Evolutionary conservation across 2,797 vertebrate species (phyloP), one percentile per base, ranked within the genome.

Genomic region (Novumbra hubbsi): DNA sequence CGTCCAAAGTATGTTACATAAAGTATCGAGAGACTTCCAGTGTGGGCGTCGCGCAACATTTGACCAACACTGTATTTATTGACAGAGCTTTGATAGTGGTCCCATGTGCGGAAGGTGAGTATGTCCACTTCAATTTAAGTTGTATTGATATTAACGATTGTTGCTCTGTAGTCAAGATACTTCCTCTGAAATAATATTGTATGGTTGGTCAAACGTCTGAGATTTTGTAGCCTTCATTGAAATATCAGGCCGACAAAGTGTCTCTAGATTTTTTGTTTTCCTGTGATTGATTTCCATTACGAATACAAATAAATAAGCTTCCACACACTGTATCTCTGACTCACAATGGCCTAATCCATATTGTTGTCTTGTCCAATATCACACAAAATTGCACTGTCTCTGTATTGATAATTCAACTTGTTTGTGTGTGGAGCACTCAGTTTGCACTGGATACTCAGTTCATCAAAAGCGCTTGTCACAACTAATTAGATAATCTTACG

Each of bases 1-100:
- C 98, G 79, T 99, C 98, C 92, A 99, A 98, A 97, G 98, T 99
- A 93, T 99, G 98, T 94, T 99, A 99, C 93, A 94, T 99, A 94
- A 99, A 98, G 93, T 99, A 96, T 92, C 95, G 94, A 91, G 97
- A 99, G 63, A 93, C 96, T 76, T 96, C 96, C 16, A 99, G 98
- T 96, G 98, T 99, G 93, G 97, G 97, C 85, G 98, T 99, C 94
- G 96, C 98, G 91, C 98, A 99, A 90, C 97, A 99, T 96, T 96
- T 99, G 90, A 99, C 98, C 93, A 99, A 99, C 89, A 98, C 97
- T 86, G 98, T 98, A 88, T 98, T 99, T 96, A 95, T 99, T 95
- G 98, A 99, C 95, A 94, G 97, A 96, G 98, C 97, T 94, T 89
- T 99, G 88, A 99, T 99, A 93, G 98, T 99, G 87, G 98, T 99